Evolutionary conservation across 1,140 invertebrate species (phyloP), one percentile per base, ranked within the genome.

Genomic region (Drosophila orena): DNA sequence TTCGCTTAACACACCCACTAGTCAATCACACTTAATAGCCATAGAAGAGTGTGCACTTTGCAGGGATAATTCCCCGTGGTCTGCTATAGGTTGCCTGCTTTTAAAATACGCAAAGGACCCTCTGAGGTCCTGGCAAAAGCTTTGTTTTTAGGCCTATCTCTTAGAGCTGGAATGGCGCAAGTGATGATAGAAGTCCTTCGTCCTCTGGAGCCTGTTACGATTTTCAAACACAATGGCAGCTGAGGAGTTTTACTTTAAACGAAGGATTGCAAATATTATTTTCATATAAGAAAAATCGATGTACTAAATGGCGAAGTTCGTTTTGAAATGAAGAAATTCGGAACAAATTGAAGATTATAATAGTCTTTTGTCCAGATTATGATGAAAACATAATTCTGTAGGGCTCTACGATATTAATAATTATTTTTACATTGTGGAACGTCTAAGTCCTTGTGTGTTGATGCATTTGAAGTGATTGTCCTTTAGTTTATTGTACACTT

Each of bases 1-100:
- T 79, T 76, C 70, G 83, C 66, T 84, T 89, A 64, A 66, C 58
- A 62, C 66, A 61, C 62, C 56, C 56, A 71, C 46, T 59, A 50
- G 62, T 24, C 62, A 59, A 65, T 12, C 58, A 30, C 42, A n/a
- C 15, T 60, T 14, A 24, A 22, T 27, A 8, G 35, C 35, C n/a
- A 52, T 22, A 47, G 30, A 37, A 27, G 49, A 20, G 15, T 35
- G 30, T 34, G 27, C 27, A 34, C 47, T 3, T 10, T 34, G 2
- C 1, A 5, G 47, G 47, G n/a, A 4, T 47, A 27, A n/a, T 17
- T 5, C 24, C 27, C 8, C 4, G n/a, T 49, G n/a, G 27, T 50
- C 8, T 30, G 43, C 3, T 22, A 20, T 17, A 20, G 15, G 15
- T 43, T 43, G 42, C 42, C 42, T 44, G 42, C 42, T 44, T 44